phyloP scores from a whole-genome alignment of 2,888 invertebrate genomes.

The Ischnus inquisitorius region DNA sequence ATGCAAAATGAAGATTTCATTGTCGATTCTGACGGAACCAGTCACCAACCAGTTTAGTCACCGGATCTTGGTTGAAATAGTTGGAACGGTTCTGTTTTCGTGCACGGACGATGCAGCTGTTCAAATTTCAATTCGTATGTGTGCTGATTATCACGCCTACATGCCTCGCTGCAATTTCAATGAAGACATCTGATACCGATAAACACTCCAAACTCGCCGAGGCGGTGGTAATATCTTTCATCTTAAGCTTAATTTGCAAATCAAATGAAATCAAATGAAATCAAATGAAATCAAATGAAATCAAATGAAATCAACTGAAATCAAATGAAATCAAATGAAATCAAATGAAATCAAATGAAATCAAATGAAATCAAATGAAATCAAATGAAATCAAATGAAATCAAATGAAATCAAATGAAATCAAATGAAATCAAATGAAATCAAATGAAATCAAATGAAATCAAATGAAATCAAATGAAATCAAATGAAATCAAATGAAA shows the following conservation, averaged over 20 bases:
- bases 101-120: background rate
- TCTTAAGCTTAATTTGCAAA: background rate
- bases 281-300: no score
- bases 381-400: no score
- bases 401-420: no score
- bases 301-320: no score
- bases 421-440: no score
- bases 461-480: no score
- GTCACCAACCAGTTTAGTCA: background rate
- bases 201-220: background rate
- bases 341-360: no score
- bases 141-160: background rate
- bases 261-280: background rate
- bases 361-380: no score
- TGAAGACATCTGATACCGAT: background rate
- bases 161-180: background rate
- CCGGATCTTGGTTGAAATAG: background rate
- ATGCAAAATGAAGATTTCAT: background rate
- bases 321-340: no score
- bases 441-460: no score
- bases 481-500: no score
- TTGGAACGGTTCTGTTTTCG: background rate
- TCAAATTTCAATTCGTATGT: background rate
- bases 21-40: background rate
- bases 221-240: background rate